Evolutionary conservation across 2,113 vertebrate species (phyloP), one percentile per base, ranked within the genome.

Genomic region (Leptobrachium ailaonicum): DNA sequence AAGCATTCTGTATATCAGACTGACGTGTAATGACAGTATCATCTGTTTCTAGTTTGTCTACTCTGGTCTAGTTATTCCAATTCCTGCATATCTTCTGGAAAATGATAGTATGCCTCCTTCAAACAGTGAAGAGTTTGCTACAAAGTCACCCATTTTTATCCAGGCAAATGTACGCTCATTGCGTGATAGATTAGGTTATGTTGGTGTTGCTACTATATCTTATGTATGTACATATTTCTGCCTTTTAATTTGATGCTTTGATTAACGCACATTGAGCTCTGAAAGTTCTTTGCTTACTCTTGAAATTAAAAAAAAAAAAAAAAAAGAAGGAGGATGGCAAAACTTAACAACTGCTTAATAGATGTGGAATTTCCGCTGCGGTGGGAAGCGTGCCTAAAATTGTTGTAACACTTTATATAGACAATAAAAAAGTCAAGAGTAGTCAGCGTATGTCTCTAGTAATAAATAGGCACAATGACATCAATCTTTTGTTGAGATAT

Each of bases 11-110:
- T 14, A 66, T 42, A 73, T 58, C 53, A 73, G 41, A 73, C 41
- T 42, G 40, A 63, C 45, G 42, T 47, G 12, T 41, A 70, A 70
- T 70, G 43, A 70, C 41, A 82, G 83, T 87, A 90, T 87, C 91
- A 95, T 95, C 89, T 95, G 92, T 90, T 95, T 90, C 88, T 75
- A 83, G 85, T 91, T 92, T 87, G 89, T 90, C 94, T 86, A 83
- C 87, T 91, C 90, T 94, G 90, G 88, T 87, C 84, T 90, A 89
- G 93, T 94, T 94, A 93, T 90, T 14, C 89, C 89, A 82, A 83
- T 88, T 86, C 86, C 91, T 89, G 85, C 88, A 88, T 91, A 83
- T 88, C 88, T 88, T 92, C 93, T 88, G 79, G 80, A 87, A 88
- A 82, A 78, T 70, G 91, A 83, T 87, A 86, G 87, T 56, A 77